Evolutionary conservation across 2,888 invertebrate genomes (phyloP), one percentile per base, ranked within the genome.

Genomic region (Eumerus sabulonum): DNA sequence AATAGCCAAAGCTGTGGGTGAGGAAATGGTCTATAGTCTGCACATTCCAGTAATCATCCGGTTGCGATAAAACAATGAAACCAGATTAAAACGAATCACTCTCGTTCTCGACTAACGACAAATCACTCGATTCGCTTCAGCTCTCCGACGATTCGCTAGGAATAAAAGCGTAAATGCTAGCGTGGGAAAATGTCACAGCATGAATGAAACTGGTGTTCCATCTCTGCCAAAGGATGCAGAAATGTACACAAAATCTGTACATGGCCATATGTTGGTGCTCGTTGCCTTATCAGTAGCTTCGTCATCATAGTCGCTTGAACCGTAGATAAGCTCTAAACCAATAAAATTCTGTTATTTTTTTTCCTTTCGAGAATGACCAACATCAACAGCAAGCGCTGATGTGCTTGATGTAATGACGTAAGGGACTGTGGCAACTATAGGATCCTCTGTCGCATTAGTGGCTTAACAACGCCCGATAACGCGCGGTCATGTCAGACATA

Each of bases 1-100:
- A 7, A 4, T 27, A 2, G 27, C n/a, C n/a, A n/a, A n/a, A n/a
- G 27, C 7, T 27, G 27, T 7, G 27, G 7, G 27, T 7, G 27
- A 27, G 27, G 7, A 27, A 7, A 7, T 7, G 7, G 7, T 27
- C 27, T 2, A 7, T 11, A 40, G 40, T 9, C n/a, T n/a, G n/a
- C 44, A 57, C 71, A 76, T 71, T 71, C 76, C 71, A 66, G 47
- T 76, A 60, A 71, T 71, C 64, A 76, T 76, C 76, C 76, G 76
- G 76, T 76, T 76, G 59, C 59, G 76, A 76, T 76, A 76, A 67
- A 76, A 9, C 59, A 36, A 16, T 53, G 19, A 60, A 50, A 44
- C 35, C 9, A 27, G 71, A 72, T 50, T 51, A 63, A 48, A 72
- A 51, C 27, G 27, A 27, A 27, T 27, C 7, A 27, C 27, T 27